Conservation (phyloP, 2,888 invertebrate species). For the Nasonovia ribisnigri region DNA sequence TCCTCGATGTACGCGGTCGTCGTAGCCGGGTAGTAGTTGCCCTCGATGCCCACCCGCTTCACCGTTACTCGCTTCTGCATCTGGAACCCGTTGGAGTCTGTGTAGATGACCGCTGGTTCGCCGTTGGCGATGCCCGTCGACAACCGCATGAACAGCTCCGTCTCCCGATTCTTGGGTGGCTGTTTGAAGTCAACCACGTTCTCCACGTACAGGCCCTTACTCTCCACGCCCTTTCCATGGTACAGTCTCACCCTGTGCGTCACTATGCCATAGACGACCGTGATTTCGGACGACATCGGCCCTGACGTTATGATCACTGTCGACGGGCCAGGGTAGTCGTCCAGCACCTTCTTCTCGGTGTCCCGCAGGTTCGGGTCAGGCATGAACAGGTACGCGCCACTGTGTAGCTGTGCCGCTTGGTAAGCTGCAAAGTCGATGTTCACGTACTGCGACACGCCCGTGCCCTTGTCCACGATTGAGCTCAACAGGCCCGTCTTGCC, state of each 20-base stretch:
- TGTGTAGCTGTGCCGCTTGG: slow-evolving; percentile 90
- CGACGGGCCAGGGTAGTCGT: slow-evolving; percentile 79
- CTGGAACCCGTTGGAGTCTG: slow-evolving; percentile 94
- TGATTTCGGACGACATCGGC: slow-evolving; percentile 85
- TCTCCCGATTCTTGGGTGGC: slow-evolving; percentile 89
- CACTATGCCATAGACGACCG: slow-evolving; percentile 84
- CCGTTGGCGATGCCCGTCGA: slow-evolving; percentile 88
- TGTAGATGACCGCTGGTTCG: slow-evolving; percentile 85
- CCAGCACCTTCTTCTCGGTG: slow-evolving; percentile 83
- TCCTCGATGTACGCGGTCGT: slow-evolving; percentile 88
- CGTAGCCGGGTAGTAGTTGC: slow-evolving; percentile 96
- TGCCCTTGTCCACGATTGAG: slow-evolving; percentile 82
- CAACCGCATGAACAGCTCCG: slow-evolving; percentile 92
- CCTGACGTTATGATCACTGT: slow-evolving; percentile 87
- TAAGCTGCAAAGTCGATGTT: slow-evolving; percentile 89
- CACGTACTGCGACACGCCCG: slow-evolving; percentile 82
- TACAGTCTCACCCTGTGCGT: slow-evolving; percentile 85
- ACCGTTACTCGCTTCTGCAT: slow-evolving; percentile 87
- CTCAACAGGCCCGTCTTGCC: slow-evolving; percentile 86
- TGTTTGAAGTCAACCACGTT: slow-evolving; percentile 87
- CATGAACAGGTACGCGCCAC: slow-evolving; percentile 96
- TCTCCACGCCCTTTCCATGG: slow-evolving; percentile 79
- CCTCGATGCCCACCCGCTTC: slow-evolving; percentile 87
- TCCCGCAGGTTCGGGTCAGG: slow-evolving; percentile 90
- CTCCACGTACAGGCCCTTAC: slow-evolving; percentile 83